These are phyloP conservation scores for Argyrosomus japonicus DNA, from an alignment of 2,113 vertebrate genomes.

Conservation along the genomic window DNA sequence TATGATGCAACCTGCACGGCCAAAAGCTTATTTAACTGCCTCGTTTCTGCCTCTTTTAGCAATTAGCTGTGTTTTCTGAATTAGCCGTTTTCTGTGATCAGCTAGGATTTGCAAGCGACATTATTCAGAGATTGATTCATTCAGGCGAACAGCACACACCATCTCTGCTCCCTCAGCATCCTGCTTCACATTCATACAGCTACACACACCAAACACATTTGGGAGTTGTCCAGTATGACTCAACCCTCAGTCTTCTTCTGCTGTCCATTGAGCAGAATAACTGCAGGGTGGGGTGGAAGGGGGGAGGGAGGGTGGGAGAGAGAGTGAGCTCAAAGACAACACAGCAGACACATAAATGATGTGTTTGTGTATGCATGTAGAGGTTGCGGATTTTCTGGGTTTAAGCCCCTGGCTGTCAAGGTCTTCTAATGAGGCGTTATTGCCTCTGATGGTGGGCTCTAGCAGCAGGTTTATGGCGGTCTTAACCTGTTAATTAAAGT, in stretches of 20 bases:
- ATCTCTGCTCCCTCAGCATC: constrained; percentile 23
- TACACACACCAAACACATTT: constrained; percentile 5
- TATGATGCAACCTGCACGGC: background rate
- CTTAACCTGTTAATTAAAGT: constrained; percentile 67
- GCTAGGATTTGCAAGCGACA: constrained; percentile 36
- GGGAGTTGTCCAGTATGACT: constrained; percentile 19
- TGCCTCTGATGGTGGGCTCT: constrained; percentile 42
- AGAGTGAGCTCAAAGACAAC: constrained; percentile 18
- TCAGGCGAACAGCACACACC: background rate
- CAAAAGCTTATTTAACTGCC: constrained; percentile 4
- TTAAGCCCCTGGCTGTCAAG: constrained; percentile 50
- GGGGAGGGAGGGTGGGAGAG: too few relatives aligned
- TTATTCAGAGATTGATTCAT: constrained; percentile 44
- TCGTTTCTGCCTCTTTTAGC: background rate
- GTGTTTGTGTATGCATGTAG: constrained; percentile 10
- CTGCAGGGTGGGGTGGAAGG: background rate
- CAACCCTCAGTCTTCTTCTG: background rate
- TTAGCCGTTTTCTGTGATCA: constrained; percentile 38
- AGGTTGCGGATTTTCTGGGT: constrained; percentile 10
- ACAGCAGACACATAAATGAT: constrained; percentile 33
- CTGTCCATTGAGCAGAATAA: constrained; percentile 28
- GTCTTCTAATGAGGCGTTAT: constrained; percentile 52
- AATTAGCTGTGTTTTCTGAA: constrained; percentile 31
- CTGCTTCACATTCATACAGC: constrained; percentile 20
- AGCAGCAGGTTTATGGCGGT: constrained; percentile 45